These are phyloP conservation scores for Seriola rivoliana DNA, from an alignment of 2,113 vertebrate genomes.

Conservation along the genomic window DNA sequence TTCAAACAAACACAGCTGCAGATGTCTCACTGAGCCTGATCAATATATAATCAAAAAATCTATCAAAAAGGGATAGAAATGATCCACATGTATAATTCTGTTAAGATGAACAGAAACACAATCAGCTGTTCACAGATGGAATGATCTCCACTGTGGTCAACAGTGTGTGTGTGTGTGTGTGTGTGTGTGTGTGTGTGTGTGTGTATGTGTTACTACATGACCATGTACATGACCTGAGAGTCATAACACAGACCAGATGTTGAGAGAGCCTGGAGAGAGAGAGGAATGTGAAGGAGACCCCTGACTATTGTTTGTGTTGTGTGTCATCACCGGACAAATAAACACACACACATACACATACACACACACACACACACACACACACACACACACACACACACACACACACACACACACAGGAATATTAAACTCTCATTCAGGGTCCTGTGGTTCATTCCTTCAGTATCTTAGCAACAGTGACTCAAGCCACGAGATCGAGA, in stretches of 20 bases:
- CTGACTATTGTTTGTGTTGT: constrained; percentile 69
- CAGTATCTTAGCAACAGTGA: constrained; percentile 32
- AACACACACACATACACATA: constrained; percentile 42
- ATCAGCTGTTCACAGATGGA: constrained; percentile 42
- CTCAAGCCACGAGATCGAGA: constrained; percentile 14
- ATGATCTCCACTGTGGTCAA: background rate
- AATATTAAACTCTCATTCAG: constrained; percentile 15
- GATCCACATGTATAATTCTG: background rate
- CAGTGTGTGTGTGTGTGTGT: constrained; percentile 5
- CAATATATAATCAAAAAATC: no score
- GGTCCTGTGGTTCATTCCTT: constrained; percentile 41
- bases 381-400: constrained; percentile 40
- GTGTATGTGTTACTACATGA: background rate
- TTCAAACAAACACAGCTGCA: no score
- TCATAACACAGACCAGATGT: constrained; percentile 69
- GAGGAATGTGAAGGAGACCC: constrained; percentile 70
- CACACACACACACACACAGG: constrained; percentile 14
- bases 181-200: constrained; percentile 8
- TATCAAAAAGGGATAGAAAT: background rate
- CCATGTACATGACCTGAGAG: constrained; percentile 8
- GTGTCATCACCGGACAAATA: constrained; percentile 57
- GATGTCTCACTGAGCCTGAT: no score
- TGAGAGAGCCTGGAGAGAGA: constrained; percentile 43
- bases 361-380: background rate
- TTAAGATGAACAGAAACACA: background rate